Evolutionary conservation across 2,888 invertebrate species (phyloP), one percentile per base, ranked within the genome.

Genomic region (Mimumesa dahlbomi): DNA sequence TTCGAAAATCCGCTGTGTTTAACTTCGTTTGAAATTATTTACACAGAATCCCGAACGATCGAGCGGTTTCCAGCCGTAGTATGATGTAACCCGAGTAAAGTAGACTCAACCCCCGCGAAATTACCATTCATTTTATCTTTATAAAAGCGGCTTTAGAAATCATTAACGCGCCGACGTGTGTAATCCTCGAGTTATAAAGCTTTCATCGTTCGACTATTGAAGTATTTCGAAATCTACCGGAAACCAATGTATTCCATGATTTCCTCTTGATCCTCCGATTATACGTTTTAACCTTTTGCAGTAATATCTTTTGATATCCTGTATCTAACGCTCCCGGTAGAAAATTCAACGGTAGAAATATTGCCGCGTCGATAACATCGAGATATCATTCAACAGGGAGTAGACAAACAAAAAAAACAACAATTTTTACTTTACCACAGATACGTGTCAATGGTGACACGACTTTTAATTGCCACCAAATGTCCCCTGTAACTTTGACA

Each of bases 61-160:
- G 21, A 5, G 6, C 49, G 22, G 38, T 40, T 72, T 69, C 18
- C 34, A n/a, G 42, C 45, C 16, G 21, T 21, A 25, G 7, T 1
- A 5, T 6, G 48, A 19, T 46, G 54, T 54, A 42, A 64, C 58
- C n/a, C 6, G 49, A 53, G 19, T 14, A 40, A 50, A 48, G 16
- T 56, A 48, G 53, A 21, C 38, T 16, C 36, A 2, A 31, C 7
- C 31, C 43, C 18, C 22, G 18, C 19, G 36, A 45, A 31, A 63
- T 53, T 56, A 57, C 54, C 52, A 38, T 53, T 57, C 54, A 53
- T 40, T 58, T 29, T 11, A 18, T 49, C 40, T 67, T 61, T 56
- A 58, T 58, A 21, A 43, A 58, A 21, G 13, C 57, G 34, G 53
- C 53, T 57, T 63, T 34, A 49, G 42, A 42, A 49, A 52, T 58